A percentile compares a stretch with the other conserved stretches of the same genome.
These are phyloP conservation scores for Hypocryptadius cinnamomeus DNA, from an alignment of 2,113 vertebrate species.

Conservation along the genomic window DNA sequence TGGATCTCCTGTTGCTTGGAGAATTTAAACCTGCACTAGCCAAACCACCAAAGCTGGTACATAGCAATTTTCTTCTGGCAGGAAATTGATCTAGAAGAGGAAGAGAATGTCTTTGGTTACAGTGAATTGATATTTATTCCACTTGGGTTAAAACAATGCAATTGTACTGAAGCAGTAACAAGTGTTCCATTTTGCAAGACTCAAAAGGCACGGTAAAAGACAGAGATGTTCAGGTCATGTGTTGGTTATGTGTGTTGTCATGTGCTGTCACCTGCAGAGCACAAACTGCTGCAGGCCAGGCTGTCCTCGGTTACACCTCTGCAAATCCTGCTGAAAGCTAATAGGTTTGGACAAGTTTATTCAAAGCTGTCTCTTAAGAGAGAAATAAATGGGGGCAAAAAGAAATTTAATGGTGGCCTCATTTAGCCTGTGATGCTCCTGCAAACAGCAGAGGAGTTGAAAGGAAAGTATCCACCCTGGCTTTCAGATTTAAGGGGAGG, in stretches of 20 bases:
- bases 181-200: background rate
- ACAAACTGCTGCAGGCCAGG: background rate
- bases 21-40: background rate
- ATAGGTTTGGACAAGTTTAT: background rate
- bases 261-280: background rate
- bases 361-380: background rate
- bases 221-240: background rate
- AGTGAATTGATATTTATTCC: background rate
- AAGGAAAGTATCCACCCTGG: background rate
- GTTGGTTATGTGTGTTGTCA: background rate
- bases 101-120: background rate
- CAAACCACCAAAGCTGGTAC: background rate
- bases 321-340: background rate
- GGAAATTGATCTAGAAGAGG: background rate
- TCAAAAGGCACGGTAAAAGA: background rate
- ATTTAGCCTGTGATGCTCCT: background rate
- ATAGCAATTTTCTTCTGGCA: background rate
- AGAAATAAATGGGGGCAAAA: background rate
- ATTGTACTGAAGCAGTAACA: background rate
- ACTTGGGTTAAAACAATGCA: background rate
- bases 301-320: background rate
- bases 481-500: background rate
- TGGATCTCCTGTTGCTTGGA: background rate
- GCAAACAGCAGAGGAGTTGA: background rate
- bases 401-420: background rate